phyloP scores from a whole-genome alignment of 1,140 invertebrate species.

The Meloidogyne exigua region DNA sequence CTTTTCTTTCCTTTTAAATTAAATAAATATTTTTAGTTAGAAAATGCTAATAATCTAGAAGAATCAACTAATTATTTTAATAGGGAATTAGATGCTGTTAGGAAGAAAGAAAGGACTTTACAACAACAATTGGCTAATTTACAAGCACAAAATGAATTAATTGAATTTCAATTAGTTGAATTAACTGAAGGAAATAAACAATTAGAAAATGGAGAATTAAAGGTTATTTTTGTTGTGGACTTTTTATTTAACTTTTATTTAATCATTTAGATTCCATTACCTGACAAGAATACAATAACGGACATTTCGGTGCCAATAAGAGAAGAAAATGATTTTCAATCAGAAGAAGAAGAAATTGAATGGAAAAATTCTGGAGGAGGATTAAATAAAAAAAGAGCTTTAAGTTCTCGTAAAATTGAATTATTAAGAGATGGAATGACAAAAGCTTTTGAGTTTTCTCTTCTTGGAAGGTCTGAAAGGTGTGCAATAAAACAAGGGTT shows the following conservation, averaged over 20 bases:
- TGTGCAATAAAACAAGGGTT: neutral
- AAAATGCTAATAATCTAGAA: conserved; percentile 13
- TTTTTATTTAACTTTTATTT: too few relatives aligned
- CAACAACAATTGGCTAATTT: conserved; percentile 46
- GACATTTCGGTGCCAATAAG: conserved; percentile 2
- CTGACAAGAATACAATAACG: neutral
- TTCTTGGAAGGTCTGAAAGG: neutral
- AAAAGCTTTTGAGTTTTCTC: neutral
- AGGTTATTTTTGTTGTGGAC: neutral
- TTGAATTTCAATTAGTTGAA: conserved; percentile 60
- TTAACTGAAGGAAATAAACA: conserved; percentile 34
- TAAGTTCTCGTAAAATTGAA: neutral
- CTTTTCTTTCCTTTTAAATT: neutral
- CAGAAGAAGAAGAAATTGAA: neutral
- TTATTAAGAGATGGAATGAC: neutral
- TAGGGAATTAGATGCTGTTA: conserved; percentile 6
- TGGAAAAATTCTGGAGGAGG: neutral
- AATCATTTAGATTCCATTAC: neutral
- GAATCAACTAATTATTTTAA: neutral
- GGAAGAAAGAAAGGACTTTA: conserved; percentile 34
- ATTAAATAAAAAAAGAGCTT: neutral
- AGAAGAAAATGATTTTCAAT: neutral
- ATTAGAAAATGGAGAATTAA: neutral
- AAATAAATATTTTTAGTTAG: neutral
- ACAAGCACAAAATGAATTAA: conserved; percentile 52